Evolutionary conservation across 1,140 invertebrate species (phyloP), one percentile per base, ranked within the genome.

Genomic region (Drosophila varians): DNA sequence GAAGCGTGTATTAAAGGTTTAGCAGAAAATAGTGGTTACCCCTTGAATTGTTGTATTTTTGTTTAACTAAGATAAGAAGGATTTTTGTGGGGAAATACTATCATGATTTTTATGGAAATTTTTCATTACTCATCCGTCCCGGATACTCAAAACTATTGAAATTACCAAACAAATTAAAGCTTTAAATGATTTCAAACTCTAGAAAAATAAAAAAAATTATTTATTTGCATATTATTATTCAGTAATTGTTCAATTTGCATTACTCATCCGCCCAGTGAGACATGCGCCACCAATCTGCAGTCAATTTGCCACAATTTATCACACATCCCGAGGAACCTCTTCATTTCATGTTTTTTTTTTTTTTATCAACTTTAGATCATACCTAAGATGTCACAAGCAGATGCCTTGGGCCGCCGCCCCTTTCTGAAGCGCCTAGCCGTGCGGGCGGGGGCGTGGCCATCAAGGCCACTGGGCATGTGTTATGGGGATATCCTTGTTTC

Each of bases 301-400:
- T 26, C 49, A 54, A 80, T 74, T 62, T 75, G 55, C n/a, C 57
- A 56, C 49, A 64, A 84, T 84, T 64, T 73, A 76, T 84, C 76
- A 84, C 45, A 45, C 46, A 52, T 76, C 26, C 53, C 55, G 26
- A 38, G 14, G 7, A 31, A 49, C 45, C 71, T 46, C 55, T 49
- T 46, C 47, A 31, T 31, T 31, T 31, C 9, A 31, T n/a, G 28
- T 31, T 3, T 65, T 53, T 1, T 9, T 18, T 34, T 56, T 34
- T 70, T 26, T 31, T 6, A 36, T 11, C 45, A 36, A 45, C 26
- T 72, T 38, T 31, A 61, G 70, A 69, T 58, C 54, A 53, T 66
- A 69, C 77, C 80, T 80, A 80, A 74, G 56, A 74, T 87, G 82
- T 87, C 82, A 87, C 82, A 87, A 82, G 57, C 82, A 87, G 82